A percentile compares a stretch with the other conserved stretches of the same genome.
Evolutionary conservation across 2,888 invertebrate genomes (phyloP).

Genomic region (Stenoptilia bipunctidactyla): DNA sequence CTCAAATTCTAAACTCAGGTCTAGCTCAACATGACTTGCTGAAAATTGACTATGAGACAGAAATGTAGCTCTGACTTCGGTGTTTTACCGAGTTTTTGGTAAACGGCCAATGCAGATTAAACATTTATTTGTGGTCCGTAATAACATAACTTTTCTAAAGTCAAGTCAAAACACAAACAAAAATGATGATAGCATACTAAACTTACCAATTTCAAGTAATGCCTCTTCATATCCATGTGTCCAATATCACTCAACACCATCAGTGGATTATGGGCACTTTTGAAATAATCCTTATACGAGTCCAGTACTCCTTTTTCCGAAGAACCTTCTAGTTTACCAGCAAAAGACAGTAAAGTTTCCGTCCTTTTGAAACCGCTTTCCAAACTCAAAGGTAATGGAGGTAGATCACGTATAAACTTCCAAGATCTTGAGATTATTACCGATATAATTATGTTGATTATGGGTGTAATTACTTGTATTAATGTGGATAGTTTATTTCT

Average conservation of each 20-base stretch:
- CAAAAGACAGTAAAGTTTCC: slow-evolving; percentile 40
- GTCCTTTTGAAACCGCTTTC: slow-evolving; percentile 45
- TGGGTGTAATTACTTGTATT: slow-evolving; percentile 55
- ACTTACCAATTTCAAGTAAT: slow-evolving; percentile 58
- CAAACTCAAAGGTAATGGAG: slow-evolving; percentile 69
- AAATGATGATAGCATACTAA: no score
- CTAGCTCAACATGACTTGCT: no score
- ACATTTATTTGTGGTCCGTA: no score
- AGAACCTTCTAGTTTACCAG: slow-evolving; percentile 27
- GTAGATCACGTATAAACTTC: slow-evolving; percentile 67
- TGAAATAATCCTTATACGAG: slow-evolving; percentile 46
- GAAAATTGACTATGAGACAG: no score
- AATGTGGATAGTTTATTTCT: slow-evolving; percentile 47
- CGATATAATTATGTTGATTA: slow-evolving; percentile 54
- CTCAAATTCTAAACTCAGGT: no score
- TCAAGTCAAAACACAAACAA: no score
- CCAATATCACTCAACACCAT: slow-evolving; percentile 45
- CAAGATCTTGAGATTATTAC: slow-evolving; percentile 54
- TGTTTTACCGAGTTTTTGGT: no score
- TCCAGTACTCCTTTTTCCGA: slow-evolving; percentile 33
- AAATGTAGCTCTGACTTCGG: no score
- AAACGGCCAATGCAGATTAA: no score
- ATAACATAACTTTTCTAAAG: no score
- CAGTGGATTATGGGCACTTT: slow-evolving; percentile 26
- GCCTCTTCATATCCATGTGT: slow-evolving; percentile 36